A percentile compares a stretch with the other conserved stretches of the same genome.
These are phyloP conservation scores for Muscicapa striata DNA, from an alignment of 2,797 vertebrate genomes.

Conservation along the genomic window DNA sequence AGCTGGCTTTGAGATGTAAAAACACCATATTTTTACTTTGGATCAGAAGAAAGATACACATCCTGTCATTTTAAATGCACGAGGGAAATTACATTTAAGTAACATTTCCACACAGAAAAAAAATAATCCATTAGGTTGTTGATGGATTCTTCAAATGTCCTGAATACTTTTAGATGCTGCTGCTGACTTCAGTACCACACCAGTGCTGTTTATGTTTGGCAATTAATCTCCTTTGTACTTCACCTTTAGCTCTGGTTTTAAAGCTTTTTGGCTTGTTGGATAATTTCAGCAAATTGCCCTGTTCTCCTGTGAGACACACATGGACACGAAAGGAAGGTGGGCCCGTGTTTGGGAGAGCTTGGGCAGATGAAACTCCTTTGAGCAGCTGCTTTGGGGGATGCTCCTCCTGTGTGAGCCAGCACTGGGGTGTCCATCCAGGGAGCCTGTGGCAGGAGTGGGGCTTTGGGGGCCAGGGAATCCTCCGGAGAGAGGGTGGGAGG, in stretches of 20 bases:
- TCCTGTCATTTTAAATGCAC: slow-evolving; percentile 7
- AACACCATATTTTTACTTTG: neutral
- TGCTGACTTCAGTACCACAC: neutral
- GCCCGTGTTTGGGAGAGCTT: fast-evolving
- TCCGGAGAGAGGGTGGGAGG: neutral
- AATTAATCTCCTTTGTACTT: neutral
- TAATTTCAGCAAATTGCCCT: neutral
- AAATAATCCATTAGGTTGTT: neutral
- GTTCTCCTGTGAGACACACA: neutral
- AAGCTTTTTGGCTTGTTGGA: neutral
- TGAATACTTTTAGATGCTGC: neutral
- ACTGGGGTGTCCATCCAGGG: neutral
- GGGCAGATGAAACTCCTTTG: neutral
- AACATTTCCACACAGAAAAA: neutral
- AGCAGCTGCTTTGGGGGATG: neutral
- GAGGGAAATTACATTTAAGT: slow-evolving; percentile 17
- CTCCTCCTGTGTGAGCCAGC: neutral
- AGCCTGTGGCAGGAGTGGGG: neutral
- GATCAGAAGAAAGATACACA: neutral
- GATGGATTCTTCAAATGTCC: neutral
- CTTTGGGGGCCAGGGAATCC: neutral
- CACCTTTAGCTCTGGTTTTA: neutral
- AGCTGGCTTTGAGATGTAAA: neutral
- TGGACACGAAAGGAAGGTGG: neutral
- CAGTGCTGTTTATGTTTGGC: neutral